Conservation (phyloP, 2,888 invertebrate genomes). For the Onthophagus sagittarius region DNA sequence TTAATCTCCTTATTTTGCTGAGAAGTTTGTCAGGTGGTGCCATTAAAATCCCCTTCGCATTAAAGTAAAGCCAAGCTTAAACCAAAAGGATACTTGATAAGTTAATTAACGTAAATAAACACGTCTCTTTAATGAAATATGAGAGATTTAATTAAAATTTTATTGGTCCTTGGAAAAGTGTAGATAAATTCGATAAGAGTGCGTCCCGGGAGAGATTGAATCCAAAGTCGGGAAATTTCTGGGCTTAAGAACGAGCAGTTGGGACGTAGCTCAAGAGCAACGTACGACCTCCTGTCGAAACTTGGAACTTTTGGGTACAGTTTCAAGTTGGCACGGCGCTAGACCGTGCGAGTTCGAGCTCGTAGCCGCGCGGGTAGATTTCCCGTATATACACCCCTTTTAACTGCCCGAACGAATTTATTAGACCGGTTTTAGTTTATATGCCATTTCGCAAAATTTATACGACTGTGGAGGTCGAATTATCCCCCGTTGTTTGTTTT, state of each 20-base stretch:
- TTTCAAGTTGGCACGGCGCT: not conserved
- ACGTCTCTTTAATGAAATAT: too few species aligned
- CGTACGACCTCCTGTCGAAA: not conserved
- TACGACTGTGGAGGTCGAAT: not conserved
- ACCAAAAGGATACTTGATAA: not conserved
- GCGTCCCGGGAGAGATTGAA: not conserved
- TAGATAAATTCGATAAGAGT: not conserved
- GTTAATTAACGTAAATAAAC: too few species aligned
- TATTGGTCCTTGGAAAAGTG: too few species aligned
- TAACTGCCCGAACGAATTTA: conserved; percentile 7
- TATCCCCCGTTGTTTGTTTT: not conserved
- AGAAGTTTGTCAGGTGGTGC: not conserved
- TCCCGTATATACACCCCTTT: conserved; percentile 10
- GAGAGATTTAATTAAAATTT: too few species aligned
- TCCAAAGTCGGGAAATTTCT: not conserved
- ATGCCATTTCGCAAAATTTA: not conserved
- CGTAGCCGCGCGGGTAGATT: conserved; percentile 1
- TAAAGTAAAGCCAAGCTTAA: not conserved
- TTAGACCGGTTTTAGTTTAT: conserved; percentile 6
- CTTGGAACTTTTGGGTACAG: not conserved
- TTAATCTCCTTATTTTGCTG: not conserved
- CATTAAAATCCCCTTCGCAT: not conserved
- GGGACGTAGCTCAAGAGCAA: not conserved
- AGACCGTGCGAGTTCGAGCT: not conserved
- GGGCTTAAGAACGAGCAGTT: not conserved